These are phyloP conservation scores for Eupsittula cactorum DNA, from an alignment of 2,113 vertebrate species.

Conservation along the genomic window DNA sequence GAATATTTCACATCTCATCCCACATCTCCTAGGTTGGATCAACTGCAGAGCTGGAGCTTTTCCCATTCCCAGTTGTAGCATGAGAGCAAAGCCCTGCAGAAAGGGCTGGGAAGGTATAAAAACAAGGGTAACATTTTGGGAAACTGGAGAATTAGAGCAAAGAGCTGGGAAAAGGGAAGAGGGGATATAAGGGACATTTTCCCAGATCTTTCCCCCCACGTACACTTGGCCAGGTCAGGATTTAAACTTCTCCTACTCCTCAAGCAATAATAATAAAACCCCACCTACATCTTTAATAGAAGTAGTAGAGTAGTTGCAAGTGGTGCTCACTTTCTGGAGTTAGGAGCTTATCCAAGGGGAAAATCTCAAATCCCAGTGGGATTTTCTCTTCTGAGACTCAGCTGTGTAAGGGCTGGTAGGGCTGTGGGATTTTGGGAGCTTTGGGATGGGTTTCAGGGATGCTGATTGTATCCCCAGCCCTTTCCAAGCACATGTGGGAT, in stretches of 20 bases:
- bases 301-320: constrained; percentile 22
- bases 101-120: background rate
- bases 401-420: background rate
- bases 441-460: background rate
- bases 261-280: background rate
- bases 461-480: background rate
- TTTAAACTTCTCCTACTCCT: background rate
- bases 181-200: background rate
- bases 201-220: accelerated
- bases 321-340: constrained; percentile 21
- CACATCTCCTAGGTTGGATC: accelerated
- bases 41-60: background rate
- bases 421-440: background rate
- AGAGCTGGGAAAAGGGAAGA: background rate
- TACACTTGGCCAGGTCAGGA: accelerated
- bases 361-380: constrained; percentile 62
- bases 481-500: background rate
- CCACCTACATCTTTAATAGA: background rate
- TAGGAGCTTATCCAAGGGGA: constrained; percentile 44
- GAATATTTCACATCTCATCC: background rate
- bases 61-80: background rate
- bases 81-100: background rate
- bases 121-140: accelerated
- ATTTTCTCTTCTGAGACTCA: constrained; percentile 40
- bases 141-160: background rate